Percentiles rank a stretch among this genome's conserved stretches.
These are phyloP conservation scores for Chloebia gouldiae DNA, from an alignment of 2,113 vertebrate species.

Conservation along the genomic window DNA sequence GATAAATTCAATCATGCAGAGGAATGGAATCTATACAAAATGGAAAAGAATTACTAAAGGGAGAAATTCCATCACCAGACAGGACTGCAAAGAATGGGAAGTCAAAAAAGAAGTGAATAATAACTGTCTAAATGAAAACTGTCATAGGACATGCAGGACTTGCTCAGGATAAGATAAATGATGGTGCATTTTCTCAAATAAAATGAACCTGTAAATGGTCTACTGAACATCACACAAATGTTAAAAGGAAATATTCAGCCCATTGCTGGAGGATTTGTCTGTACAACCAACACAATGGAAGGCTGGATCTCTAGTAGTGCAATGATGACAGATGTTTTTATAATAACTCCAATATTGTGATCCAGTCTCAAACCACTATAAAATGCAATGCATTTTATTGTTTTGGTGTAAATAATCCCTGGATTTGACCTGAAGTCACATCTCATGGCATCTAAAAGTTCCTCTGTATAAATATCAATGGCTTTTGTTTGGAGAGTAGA, in stretches of 20 bases:
- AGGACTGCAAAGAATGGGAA: not conserved
- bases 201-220: not conserved
- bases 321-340: not conserved
- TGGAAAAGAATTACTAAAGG: not conserved
- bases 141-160: not conserved
- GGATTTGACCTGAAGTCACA: not conserved
- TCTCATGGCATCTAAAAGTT: not conserved
- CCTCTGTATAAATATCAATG: not conserved
- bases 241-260: not conserved
- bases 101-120: not conserved
- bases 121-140: constrained; percentile 9
- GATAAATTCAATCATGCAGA: not conserved
- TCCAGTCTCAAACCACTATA: not conserved
- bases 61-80: not conserved
- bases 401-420: not conserved
- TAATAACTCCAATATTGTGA: not conserved
- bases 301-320: not conserved
- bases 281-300: not conserved
- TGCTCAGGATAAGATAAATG: not conserved
- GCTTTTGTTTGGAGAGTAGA: not conserved
- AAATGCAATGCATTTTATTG: not conserved
- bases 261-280: not conserved
- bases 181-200: not conserved
- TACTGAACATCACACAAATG: not conserved
- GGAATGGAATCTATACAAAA: not conserved